phyloP scores from a whole-genome alignment of 2,888 invertebrate species.

The Gibbula magus region DNA sequence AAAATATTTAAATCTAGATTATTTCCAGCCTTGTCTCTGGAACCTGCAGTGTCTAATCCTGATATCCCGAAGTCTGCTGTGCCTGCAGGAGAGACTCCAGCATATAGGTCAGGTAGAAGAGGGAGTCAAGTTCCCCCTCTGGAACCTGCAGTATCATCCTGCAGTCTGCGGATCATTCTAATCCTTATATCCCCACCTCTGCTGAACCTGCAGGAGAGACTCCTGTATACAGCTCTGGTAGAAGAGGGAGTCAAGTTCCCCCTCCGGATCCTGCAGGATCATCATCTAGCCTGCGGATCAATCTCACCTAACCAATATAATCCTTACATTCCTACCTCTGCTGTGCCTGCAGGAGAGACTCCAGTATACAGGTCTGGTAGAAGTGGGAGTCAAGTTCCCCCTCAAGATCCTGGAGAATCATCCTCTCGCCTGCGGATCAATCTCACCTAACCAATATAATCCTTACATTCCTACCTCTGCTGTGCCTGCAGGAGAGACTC shows the following conservation, averaged over 20 bases:
- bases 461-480: constrained; percentile 48
- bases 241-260: constrained; percentile 44
- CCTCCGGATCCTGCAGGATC: constrained; percentile 37
- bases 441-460: too few relatives aligned
- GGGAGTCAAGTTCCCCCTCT: constrained; percentile 37
- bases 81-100: constrained; percentile 48
- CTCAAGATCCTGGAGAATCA: constrained; percentile 32
- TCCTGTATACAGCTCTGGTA: constrained; percentile 52
- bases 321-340: constrained; percentile 48
- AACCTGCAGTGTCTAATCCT: too few relatives aligned
- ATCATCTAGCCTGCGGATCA: constrained; percentile 48
- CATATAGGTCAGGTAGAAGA: constrained; percentile 55
- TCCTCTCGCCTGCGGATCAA: too few relatives aligned
- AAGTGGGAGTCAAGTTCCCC: constrained; percentile 43
- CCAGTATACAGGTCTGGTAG: constrained; percentile 51
- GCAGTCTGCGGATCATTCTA: constrained; percentile 45
- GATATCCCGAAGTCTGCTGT: constrained; percentile 52
- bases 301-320: neutral
- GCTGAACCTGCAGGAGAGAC: constrained; percentile 51
- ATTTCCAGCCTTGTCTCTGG: too few relatives aligned
- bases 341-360: constrained; percentile 49
- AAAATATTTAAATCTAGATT: too few relatives aligned
- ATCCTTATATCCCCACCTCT: constrained; percentile 46
- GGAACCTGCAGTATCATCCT: constrained; percentile 42
- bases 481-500: constrained; percentile 50